Evolutionary conservation across 2,888 invertebrate species (phyloP), one percentile per base, ranked within the genome.

Genomic region (Epiblema foenella): DNA sequence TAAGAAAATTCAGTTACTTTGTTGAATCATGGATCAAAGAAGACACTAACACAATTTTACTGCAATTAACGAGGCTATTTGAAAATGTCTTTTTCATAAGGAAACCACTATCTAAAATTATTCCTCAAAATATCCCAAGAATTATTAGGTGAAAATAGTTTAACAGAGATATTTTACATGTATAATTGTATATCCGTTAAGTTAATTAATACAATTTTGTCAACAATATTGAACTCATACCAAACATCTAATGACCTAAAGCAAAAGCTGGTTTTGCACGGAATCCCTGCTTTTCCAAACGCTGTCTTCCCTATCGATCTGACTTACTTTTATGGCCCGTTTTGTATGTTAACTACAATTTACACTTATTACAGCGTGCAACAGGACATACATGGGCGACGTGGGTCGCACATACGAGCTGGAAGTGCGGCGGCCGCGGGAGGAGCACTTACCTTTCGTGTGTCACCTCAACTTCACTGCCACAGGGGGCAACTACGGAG

Each of bases 401-500:
- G 96, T 96, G 68, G 97, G 97, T 0, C 94, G 96, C 74, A 97
- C 97, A 33, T 97, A 97, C 90, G 96, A 96, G 84, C 89, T 97
- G 80, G 96, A 96, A 87, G 95, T 97, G 74, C 95, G 96, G 72
- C 94, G 96, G 77, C 97, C 97, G 33, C 91, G 95, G 63, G 96
- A 96, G 86, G 95, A 96, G 78, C 95, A 96, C 80, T 94, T 97
- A 75, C 97, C 97, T 24, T 97, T 97, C 89, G 91, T 97, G 78
- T 97, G 97, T 88, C 95, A 96, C 84, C 95, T 97, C 81, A 97
- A 97, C 88, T 97, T 97, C 89, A 97, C 97, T 66, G 97, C 97
- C 63, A 96, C 95, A 73, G 97, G 97, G 68, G 95, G 95, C 42
- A 94, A 95, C 81, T 95, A 96, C 78, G 97, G 97, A n/a, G 97